Conservation (phyloP, 2,888 invertebrate species). For the Sipha maydis region DNA sequence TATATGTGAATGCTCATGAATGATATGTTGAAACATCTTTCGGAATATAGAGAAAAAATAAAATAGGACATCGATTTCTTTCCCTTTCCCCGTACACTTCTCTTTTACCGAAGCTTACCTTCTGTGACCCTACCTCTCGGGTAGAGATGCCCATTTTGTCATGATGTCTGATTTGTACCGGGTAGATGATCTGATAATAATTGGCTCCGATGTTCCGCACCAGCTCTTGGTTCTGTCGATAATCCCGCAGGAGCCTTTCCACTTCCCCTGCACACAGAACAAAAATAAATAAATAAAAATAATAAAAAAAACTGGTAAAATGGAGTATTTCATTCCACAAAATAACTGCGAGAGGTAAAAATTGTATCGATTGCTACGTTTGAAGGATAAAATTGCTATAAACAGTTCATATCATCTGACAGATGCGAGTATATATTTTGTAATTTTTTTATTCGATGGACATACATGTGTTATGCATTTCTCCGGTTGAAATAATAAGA, state of each 20-base stretch:
- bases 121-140: slow-evolving; percentile 86
- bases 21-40: slow-evolving; percentile 12
- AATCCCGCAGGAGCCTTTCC: slow-evolving; percentile 89
- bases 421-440: neutral
- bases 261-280: slow-evolving; percentile 79
- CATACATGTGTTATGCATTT: neutral
- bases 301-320: neutral
- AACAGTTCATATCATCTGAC: neutral
- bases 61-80: slow-evolving; percentile 34
- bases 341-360: neutral
- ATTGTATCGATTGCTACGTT: neutral
- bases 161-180: slow-evolving; percentile 92
- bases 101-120: slow-evolving; percentile 73
- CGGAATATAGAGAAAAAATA: slow-evolving; percentile 38
- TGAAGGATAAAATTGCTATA: neutral
- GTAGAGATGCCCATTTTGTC: slow-evolving; percentile 96
- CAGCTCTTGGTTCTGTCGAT: slow-evolving; percentile 91
- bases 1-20: neutral
- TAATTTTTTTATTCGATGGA: neutral
- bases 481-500: neutral
- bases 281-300: slow-evolving; percentile 2
- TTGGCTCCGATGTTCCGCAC: slow-evolving; percentile 90
- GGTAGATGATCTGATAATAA: slow-evolving; percentile 94
- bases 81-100: neutral
- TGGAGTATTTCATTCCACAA: neutral